Conservation (phyloP, 2,113 vertebrate genomes). For the Eonycteris spelaea region DNA sequence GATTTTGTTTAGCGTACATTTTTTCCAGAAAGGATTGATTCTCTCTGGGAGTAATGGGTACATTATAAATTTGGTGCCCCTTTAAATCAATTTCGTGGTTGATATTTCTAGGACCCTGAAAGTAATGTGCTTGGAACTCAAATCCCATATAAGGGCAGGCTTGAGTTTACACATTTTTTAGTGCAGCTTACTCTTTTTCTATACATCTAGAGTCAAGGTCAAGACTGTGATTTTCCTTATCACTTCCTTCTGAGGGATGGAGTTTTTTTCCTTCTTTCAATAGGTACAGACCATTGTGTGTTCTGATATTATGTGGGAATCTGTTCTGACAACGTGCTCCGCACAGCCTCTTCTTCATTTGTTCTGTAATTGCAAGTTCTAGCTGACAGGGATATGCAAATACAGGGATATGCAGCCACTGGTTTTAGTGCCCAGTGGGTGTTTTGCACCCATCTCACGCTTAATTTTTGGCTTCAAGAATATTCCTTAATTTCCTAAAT, state of each 20-base stretch:
- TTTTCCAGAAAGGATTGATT: neutral
- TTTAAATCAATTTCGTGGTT: neutral
- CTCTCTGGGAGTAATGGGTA: neutral
- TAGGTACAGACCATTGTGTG: neutral
- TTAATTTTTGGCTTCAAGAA: neutral
- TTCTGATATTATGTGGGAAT: neutral
- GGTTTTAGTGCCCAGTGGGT: neutral
- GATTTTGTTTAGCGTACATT: neutral
- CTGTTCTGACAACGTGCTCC: neutral
- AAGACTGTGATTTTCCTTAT: neutral
- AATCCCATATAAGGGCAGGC: neutral
- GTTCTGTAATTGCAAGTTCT: neutral
- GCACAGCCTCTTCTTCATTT: neutral
- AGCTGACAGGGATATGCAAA: neutral
- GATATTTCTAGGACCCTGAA: neutral
- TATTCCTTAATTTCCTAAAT: neutral
- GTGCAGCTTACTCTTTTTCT: neutral
- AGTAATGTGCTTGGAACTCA: neutral
- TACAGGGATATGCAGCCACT: neutral
- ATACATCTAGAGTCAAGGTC: neutral
- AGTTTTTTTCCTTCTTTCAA: neutral
- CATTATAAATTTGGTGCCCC: neutral
- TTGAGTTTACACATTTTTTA: neutral
- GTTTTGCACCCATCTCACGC: neutral
- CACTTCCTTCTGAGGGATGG: neutral